Percentiles rank a stretch among this genome's conserved stretches.
These are phyloP conservation scores for Agonum fuliginosum DNA, from an alignment of 2,888 invertebrate species.

Conservation along the genomic window DNA sequence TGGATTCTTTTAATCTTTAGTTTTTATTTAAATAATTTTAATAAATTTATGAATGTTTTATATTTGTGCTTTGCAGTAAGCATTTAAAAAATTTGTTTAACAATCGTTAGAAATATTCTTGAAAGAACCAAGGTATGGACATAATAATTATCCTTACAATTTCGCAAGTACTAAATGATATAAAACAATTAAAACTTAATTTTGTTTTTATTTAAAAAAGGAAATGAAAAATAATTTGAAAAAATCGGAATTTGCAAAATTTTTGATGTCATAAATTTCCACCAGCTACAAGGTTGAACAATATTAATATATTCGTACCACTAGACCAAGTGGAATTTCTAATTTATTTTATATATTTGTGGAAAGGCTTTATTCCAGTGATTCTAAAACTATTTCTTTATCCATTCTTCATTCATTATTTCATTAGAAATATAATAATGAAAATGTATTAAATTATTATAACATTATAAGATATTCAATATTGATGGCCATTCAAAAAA, in stretches of 20 bases:
- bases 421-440: conserved; percentile 3
- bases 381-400: neutral
- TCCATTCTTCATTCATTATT: too few species aligned
- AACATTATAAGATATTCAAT: neutral
- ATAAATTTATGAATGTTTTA: too few species aligned
- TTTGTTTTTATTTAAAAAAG: neutral
- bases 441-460: neutral
- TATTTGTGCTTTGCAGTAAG: too few species aligned
- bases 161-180: neutral
- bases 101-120: too few species aligned
- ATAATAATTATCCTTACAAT: too few species aligned
- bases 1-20: too few species aligned
- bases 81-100: too few species aligned
- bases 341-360: conserved; percentile 6
- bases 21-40: too few species aligned
- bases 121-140: too few species aligned
- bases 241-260: neutral
- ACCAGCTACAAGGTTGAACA: conserved; percentile 46
- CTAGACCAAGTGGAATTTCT: neutral
- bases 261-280: conserved; percentile 20
- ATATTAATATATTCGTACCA: conserved; percentile 15
- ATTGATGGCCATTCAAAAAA: neutral
- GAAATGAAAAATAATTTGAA: neutral
- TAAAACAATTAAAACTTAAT: too few species aligned
- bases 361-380: neutral